These are phyloP conservation scores for Novumbra hubbsi DNA, from an alignment of 2,797 vertebrate genomes.

Conservation along the genomic window DNA sequence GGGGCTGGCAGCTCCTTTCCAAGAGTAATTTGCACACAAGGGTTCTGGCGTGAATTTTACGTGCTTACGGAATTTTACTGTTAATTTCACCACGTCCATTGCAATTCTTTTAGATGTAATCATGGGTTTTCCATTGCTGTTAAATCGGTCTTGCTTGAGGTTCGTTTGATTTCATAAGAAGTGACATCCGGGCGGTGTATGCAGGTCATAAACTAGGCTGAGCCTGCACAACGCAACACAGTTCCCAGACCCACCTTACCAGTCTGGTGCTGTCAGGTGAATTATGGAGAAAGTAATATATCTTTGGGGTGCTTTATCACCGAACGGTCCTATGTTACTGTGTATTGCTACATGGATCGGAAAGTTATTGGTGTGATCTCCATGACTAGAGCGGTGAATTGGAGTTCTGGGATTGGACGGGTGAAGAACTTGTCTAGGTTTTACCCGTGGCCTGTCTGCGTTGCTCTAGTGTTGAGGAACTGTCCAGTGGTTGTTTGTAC, in stretches of 20 bases:
- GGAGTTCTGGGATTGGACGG: not conserved
- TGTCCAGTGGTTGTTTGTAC: not conserved
- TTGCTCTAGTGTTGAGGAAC: not conserved
- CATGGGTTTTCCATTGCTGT: not conserved
- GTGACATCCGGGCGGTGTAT: conserved; percentile 5
- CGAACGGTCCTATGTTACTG: conserved; percentile 13
- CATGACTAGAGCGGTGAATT: too few species aligned
- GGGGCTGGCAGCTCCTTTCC: conserved; percentile 15
- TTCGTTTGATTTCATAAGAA: not conserved
- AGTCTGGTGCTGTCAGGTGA: conserved; percentile 37
- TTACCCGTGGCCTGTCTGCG: not conserved
- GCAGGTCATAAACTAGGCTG: conserved; percentile 22
- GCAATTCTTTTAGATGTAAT: not conserved
- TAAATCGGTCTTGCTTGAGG: not conserved
- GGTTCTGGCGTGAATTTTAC: too few species aligned
- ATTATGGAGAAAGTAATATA: conserved; percentile 35
- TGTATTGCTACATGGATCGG: conserved; percentile 9
- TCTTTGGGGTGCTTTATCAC: conserved; percentile 26
- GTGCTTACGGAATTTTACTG: too few species aligned
- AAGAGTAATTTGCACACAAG: conserved; percentile 9
- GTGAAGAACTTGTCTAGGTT: not conserved
- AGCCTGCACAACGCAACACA: conserved; percentile 21
- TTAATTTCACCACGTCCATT: not conserved
- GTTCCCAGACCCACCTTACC: conserved; percentile 19
- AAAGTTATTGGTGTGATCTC: conserved; percentile 2